These are phyloP conservation scores for Habrosyne pyritoides DNA, from an alignment of 2,888 invertebrate species.

Conservation along the genomic window DNA sequence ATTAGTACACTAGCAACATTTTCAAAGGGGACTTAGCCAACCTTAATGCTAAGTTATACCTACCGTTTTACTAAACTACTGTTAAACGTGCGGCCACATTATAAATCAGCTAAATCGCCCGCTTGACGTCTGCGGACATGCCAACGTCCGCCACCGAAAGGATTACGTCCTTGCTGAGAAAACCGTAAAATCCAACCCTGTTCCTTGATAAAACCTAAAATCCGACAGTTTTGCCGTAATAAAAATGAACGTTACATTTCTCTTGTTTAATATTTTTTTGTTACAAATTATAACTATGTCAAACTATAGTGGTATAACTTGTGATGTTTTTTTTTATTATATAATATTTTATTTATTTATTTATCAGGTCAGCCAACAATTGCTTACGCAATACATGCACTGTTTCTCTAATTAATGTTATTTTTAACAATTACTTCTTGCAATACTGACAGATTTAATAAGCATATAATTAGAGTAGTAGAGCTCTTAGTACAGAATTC, in stretches of 20 bases:
- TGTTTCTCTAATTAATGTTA: no score
- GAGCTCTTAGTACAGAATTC: no score
- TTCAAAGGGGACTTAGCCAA: slow-evolving; percentile 13
- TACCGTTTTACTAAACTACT: no score
- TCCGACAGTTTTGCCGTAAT: slow-evolving; percentile 25
- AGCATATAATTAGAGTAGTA: no score
- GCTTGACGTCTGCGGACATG: slow-evolving; percentile 39
- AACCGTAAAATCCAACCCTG: slow-evolving; percentile 35
- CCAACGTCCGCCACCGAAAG: slow-evolving; percentile 23
- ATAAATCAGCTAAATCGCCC: slow-evolving; percentile 52
- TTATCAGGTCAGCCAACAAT: no score
- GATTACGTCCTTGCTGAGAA: slow-evolving; percentile 31
- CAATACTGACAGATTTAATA: no score
- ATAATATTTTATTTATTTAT: no score
- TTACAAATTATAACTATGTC: not conserved
- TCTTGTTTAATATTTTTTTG: not conserved
- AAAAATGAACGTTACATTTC: not conserved
- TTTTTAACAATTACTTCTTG: no score
- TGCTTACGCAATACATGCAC: no score
- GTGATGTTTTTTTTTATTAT: no score
- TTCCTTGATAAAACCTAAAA: slow-evolving; percentile 32
- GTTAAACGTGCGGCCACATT: slow-evolving; percentile 34
- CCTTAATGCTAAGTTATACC: not conserved
- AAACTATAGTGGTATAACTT: no score
- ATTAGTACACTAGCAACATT: not conserved